Evolutionary conservation across 1,140 invertebrate genomes (phyloP).

Genomic region (Meloidogyne exigua): DNA sequence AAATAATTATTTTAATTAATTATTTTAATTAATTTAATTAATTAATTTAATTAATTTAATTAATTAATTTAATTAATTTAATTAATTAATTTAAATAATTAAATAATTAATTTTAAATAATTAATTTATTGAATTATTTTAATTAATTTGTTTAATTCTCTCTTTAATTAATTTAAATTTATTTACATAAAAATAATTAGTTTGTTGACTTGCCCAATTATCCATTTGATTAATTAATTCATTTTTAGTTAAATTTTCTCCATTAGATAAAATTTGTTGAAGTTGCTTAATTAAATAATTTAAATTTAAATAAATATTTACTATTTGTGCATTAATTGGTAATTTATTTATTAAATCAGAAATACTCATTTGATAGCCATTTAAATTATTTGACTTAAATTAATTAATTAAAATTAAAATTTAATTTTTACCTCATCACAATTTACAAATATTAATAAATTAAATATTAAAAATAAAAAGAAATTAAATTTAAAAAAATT

Average conservation of each 20-base stretch:
- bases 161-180: background rate
- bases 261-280: background rate
- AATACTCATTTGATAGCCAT: background rate
- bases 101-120: too few species aligned
- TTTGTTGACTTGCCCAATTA: background rate
- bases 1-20: too few species aligned
- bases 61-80: too few species aligned
- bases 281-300: background rate
- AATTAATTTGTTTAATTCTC: too few species aligned
- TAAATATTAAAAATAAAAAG: too few species aligned
- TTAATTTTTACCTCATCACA: background rate
- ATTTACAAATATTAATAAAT: too few species aligned
- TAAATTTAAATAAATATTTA: background rate
- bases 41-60: too few species aligned
- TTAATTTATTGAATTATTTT: too few species aligned
- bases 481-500: too few species aligned
- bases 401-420: background rate
- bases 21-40: background rate
- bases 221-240: background rate
- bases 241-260: background rate
- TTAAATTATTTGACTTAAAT: background rate
- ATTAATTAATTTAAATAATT: background rate
- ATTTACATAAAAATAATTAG: conserved; percentile 1
- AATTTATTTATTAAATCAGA: background rate
- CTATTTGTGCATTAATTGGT: background rate